Evolutionary conservation across 2,797 vertebrate genomes (phyloP), one percentile per base, ranked within the genome.

Genomic region (Myotis findleyi): DNA sequence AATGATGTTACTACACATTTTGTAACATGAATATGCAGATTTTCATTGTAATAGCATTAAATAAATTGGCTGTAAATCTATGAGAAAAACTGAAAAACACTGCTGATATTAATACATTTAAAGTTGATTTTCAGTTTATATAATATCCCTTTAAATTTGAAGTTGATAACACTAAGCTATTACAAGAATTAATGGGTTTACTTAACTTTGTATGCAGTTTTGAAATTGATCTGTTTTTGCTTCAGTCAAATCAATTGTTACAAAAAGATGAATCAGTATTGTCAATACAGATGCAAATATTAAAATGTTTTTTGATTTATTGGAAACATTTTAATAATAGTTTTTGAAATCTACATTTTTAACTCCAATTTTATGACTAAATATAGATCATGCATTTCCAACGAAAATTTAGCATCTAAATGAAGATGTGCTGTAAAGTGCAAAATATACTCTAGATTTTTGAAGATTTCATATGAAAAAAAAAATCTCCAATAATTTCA

Each of bases 401-500:
- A 68, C 30, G 13, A 91, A 85, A 69, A 75, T 53, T 55, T 41
- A 80, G 51, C n/a, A 71, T 64, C n/a, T 41, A 13, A 85, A 47
- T 41, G 66, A 41, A 77, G 20, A 79, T 66, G 20, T 41, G 8
- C 51, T 81, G 0, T 81, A 88, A 85, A 62, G 49, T 75, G 2
- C 51, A 84, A 91, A 91, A 80, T 47, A 73, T 8, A 94, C 7
- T 83, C 9, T 83, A 27, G 16, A 69, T 62, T 80, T 88, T 80
- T 27, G 33, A 87, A 91, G 30, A 41, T 49, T 85, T 75, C n/a
- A 49, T 49, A 59, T 68, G 11, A 76, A 49, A 64, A 87, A 38
- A 87, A 84, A 6, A 71, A 88, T 36, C 36, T 73, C 66, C 73
- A 85, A 64, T 72, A 94, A 89, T 85, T 88, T 88, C 80, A 76